These are phyloP conservation scores for Poecilia wingei DNA, from an alignment of 2,797 vertebrate genomes.

Conservation along the genomic window DNA sequence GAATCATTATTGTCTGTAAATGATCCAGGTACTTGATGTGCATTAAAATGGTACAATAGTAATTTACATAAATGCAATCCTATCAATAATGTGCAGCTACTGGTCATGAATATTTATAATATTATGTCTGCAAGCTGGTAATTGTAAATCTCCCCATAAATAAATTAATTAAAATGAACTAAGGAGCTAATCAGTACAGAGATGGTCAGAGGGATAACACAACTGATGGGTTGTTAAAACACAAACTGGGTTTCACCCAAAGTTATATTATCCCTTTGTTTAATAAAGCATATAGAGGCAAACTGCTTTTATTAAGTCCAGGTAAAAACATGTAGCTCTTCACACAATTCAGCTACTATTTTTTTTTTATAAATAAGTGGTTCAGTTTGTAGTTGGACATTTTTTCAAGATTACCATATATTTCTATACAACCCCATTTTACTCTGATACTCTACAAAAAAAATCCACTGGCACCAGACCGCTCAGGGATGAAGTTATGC, in stretches of 20 bases:
- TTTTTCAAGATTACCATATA: background rate
- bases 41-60: conserved; percentile 27
- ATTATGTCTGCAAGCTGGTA: conserved; percentile 33
- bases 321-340: background rate
- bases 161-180: conserved; percentile 25
- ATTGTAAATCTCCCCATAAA: conserved; percentile 25
- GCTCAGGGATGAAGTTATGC: background rate
- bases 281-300: background rate
- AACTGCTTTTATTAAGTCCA: too few species aligned
- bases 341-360: background rate
- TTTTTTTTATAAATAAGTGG: background rate
- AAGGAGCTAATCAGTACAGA: background rate
- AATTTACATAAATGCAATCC: conserved; percentile 53
- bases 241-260: background rate
- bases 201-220: background rate
- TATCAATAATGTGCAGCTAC: conserved; percentile 32
- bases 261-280: background rate
- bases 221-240: background rate
- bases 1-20: conserved; percentile 22
- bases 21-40: conserved; percentile 31
- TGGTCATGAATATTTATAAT: conserved; percentile 64
- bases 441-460: background rate
- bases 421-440: background rate
- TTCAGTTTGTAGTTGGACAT: background rate
- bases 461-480: background rate